Conservation (phyloP, 2,888 invertebrate genomes). For the Tineola bisselliella region DNA sequence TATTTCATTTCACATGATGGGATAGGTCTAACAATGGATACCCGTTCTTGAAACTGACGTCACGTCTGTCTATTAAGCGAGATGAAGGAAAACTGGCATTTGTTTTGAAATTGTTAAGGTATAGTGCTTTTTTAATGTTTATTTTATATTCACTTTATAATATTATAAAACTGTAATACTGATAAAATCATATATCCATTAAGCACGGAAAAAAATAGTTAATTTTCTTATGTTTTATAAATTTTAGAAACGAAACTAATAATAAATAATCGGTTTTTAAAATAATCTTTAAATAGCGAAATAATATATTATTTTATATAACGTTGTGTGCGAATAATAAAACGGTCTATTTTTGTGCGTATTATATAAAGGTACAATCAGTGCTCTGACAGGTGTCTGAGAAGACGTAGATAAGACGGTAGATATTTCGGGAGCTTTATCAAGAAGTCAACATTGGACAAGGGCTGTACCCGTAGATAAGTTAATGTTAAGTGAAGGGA, state of each 20-base stretch:
- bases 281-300: too few species aligned
- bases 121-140: background rate
- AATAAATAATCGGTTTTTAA: too few species aligned
- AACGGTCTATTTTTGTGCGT: background rate
- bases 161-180: too few species aligned
- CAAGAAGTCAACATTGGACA: background rate
- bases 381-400: conserved; percentile 3
- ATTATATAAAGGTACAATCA: background rate
- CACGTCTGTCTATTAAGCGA: background rate
- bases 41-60: background rate
- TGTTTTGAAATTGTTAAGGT: background rate
- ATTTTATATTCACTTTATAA: background rate
- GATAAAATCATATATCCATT: too few species aligned
- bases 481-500: background rate
- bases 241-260: too few species aligned
- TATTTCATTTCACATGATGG: background rate
- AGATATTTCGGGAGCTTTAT: background rate
- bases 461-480: background rate
- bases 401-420: background rate
- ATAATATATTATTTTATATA: too few species aligned
- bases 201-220: too few species aligned
- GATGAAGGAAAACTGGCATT: background rate
- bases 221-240: too few species aligned
- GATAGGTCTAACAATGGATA: background rate
- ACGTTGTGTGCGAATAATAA: background rate